These are phyloP conservation scores for Bufo gargarizans DNA, from an alignment of 2,113 vertebrate species.

Conservation along the genomic window DNA sequence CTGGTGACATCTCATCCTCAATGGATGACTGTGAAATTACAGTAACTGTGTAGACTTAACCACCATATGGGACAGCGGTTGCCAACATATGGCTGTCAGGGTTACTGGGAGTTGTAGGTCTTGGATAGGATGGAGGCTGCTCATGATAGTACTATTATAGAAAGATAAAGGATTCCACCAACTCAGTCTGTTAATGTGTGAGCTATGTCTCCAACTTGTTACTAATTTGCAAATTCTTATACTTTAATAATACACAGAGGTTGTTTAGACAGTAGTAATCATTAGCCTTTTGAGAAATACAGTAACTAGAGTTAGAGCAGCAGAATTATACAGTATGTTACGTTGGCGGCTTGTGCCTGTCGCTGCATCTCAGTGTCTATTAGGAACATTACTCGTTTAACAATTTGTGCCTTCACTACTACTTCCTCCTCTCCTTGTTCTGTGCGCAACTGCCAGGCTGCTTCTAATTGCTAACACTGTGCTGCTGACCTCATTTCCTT, in stretches of 20 bases:
- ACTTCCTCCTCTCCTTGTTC: too few relatives aligned
- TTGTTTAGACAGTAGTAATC: neutral
- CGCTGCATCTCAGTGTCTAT: too few relatives aligned
- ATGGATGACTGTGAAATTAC: neutral
- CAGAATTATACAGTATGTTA: too few relatives aligned
- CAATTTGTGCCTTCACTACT: too few relatives aligned
- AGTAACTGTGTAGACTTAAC: neutral
- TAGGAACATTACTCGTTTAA: too few relatives aligned
- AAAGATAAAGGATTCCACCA: neutral
- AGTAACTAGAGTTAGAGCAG: neutral
- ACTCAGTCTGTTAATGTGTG: conserved; percentile 4
- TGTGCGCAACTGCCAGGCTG: too few relatives aligned
- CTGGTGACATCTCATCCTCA: neutral
- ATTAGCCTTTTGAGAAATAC: neutral
- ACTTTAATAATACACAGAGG: neutral
- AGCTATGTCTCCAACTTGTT: neutral
- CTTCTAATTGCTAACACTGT: too few relatives aligned
- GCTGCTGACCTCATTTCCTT: too few relatives aligned
- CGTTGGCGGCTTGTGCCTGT: too few relatives aligned
- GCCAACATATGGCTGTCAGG: neutral
- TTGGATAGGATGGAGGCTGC: neutral
- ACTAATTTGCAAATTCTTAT: conserved; percentile 2
- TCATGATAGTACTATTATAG: neutral
- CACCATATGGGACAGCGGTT: neutral
- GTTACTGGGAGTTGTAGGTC: too few relatives aligned